Conservation (phyloP, 2,888 invertebrate genomes). For the Iphiclides podalirius region DNA sequence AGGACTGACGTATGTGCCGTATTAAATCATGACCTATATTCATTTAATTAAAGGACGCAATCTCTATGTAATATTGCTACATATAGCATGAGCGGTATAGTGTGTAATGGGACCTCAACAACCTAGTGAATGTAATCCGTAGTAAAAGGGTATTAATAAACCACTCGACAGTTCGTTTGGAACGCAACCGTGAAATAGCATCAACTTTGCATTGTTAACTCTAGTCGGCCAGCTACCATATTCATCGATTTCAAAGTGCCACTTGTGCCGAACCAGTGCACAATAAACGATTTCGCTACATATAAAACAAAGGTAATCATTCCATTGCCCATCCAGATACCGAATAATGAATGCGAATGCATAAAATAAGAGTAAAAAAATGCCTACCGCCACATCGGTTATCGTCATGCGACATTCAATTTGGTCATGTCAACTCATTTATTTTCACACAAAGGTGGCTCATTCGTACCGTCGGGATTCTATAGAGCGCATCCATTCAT, state of each 20-base stretch:
- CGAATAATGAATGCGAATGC: constrained; percentile 6
- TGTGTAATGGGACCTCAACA: too few species aligned
- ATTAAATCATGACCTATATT: background rate
- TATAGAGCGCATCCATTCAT: background rate
- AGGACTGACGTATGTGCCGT: constrained; percentile 3
- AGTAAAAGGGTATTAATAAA: too few species aligned
- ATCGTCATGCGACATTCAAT: constrained; percentile 8
- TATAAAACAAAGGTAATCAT: constrained; percentile 8
- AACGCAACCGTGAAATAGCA: too few species aligned
- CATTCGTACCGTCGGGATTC: constrained; percentile 2
- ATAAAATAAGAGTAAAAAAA: constrained; percentile 11
- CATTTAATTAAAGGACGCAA: background rate
- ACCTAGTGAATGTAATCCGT: too few species aligned
- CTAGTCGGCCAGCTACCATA: too few species aligned
- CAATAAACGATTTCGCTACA: background rate
- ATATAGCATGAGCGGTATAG: background rate
- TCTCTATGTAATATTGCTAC: background rate
- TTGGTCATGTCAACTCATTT: constrained; percentile 6
- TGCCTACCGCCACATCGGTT: background rate
- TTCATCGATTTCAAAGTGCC: too few species aligned
- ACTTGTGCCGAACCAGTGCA: too few species aligned
- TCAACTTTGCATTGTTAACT: too few species aligned
- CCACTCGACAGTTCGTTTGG: too few species aligned
- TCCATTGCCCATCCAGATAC: constrained; percentile 10
- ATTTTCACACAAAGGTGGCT: constrained; percentile 14